Percentiles rank a stretch among this genome's conserved stretches.
phyloP scores from a whole-genome alignment of 2,113 vertebrate species.

The Propithecus coquereli region DNA sequence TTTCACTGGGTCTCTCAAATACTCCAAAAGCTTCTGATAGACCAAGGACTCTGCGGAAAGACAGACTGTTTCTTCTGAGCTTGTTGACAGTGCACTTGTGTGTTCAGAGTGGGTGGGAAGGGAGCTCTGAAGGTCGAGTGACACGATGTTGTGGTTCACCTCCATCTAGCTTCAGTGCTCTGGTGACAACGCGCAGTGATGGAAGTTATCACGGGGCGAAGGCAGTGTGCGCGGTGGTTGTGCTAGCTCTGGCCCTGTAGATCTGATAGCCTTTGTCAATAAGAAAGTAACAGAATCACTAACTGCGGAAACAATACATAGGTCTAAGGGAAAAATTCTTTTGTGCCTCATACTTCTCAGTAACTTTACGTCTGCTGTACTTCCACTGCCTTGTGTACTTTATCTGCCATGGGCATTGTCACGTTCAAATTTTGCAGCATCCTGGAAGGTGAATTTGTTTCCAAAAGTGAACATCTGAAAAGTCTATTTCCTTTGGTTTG shows the following conservation, averaged over 20 bases:
- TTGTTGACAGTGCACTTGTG: neutral
- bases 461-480: slow-evolving; percentile 39
- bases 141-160: slow-evolving; percentile 68
- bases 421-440: slow-evolving; percentile 38
- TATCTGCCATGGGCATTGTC: neutral
- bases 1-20: neutral
- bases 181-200: slow-evolving; percentile 56
- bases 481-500: slow-evolving; percentile 7
- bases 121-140: slow-evolving; percentile 68
- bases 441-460: slow-evolving; percentile 50
- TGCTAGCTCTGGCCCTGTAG: neutral
- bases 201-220: slow-evolving; percentile 53
- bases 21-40: neutral
- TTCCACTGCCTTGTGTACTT: slow-evolving; percentile 9
- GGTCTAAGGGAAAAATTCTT: neutral
- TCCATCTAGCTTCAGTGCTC: slow-evolving; percentile 62
- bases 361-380: neutral
- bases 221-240: neutral
- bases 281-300: slow-evolving; percentile 57
- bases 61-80: slow-evolving; percentile 50
- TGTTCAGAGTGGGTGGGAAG: slow-evolving; percentile 36
- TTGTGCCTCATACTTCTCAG: rapidly evolving
- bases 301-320: slow-evolving; percentile 23
- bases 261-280: slow-evolving; percentile 47
- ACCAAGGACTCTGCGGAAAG: slow-evolving; percentile 39